Percentiles rank a stretch among this genome's conserved stretches.
These are phyloP conservation scores for Phylloscopus collybita DNA, from an alignment of 2,797 vertebrate species.

Conservation along the genomic window DNA sequence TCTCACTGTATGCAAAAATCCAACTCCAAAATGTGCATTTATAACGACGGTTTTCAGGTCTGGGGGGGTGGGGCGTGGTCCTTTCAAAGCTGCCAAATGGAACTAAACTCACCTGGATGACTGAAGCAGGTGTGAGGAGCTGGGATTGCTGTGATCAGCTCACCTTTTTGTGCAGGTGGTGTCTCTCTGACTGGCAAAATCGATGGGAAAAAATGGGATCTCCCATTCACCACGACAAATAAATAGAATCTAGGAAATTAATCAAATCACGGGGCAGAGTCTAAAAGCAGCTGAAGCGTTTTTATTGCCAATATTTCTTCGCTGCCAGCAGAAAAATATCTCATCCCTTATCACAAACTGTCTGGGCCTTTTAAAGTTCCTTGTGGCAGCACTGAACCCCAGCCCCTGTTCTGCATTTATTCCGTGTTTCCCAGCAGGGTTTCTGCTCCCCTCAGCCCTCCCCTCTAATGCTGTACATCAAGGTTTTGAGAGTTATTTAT, in stretches of 20 bases:
- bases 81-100: not conserved
- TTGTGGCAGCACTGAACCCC: not conserved
- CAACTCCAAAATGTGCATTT: too few species aligned
- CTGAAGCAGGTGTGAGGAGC: not conserved
- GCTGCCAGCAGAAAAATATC: not conserved
- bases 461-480: not conserved
- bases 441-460: not conserved
- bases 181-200: not conserved
- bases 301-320: not conserved
- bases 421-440: not conserved
- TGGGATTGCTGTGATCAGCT: not conserved
- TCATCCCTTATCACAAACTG: not conserved
- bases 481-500: not conserved
- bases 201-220: not conserved
- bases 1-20: too few species aligned
- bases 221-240: not conserved
- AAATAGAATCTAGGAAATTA: not conserved
- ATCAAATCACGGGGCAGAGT: not conserved
- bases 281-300: not conserved
- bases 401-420: not conserved
- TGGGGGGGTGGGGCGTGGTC: not conserved
- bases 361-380: not conserved
- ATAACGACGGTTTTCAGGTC: not conserved
- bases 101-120: fast-evolving
- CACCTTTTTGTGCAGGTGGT: not conserved